Evolutionary conservation across 2,888 invertebrate genomes (phyloP), one percentile per base, ranked within the genome.

Genomic region (Amorpha juglandis): DNA sequence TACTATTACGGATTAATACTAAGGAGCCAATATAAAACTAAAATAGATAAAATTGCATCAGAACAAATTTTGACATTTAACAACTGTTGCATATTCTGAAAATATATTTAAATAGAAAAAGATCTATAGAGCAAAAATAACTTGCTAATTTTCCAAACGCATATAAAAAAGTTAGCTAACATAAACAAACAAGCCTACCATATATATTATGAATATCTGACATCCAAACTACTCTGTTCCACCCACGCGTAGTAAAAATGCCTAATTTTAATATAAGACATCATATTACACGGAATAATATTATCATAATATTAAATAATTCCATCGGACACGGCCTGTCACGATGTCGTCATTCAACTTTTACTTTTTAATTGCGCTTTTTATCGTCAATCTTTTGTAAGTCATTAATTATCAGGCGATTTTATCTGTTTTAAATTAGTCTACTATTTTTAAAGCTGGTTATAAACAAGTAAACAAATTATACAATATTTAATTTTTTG

Each of bases 291-390:
- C 12, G 6, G 58, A 42, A 58, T 58, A 42, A 58, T 42, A 58
- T 58, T 58, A 58, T 19, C 58, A 58, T 58, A 38, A 55, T 11
- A 58, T 58, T 58, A 58, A 19, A 58, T 42, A 58, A 58, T 55
- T 19, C 35, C 55, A 58, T 58, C 42, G 58, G 19, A 58, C 58
- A 58, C 42, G 7, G 11, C 12, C 58, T 21, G 42, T 33, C 27
- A 14, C 27, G 51, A 51, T 50, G 42, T 42, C 9, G 55, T 16
- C 6, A 1, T 11, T 19, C 58, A 58, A 58, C 58, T 58, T 42
- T 58, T 42, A 58, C 58, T 58, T 58, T 58, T 58, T 58, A 58
- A 58, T 58, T 42, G 38, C 42, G 11, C 27, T 19, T 11, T 42
- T 42, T 58, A 58, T 19, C 58, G 42, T 8, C 7, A 38, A 58